phyloP scores from a whole-genome alignment of 2,113 vertebrate genomes.

The Pluvialis apricaria region DNA sequence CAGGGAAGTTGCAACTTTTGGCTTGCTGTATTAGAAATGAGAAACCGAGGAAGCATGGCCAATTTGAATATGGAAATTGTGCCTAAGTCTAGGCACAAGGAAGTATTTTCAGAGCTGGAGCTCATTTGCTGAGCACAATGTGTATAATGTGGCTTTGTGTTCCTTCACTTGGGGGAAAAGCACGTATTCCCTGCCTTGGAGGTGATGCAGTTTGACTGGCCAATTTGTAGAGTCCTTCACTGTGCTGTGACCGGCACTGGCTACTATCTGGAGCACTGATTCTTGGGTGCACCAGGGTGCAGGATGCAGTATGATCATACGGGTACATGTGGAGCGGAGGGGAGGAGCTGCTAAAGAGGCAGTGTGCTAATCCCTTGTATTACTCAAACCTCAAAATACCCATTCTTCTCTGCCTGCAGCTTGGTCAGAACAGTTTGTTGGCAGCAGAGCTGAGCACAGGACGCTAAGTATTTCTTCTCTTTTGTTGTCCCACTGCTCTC shows the following conservation, averaged over 20 bases:
- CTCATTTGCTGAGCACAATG: not conserved
- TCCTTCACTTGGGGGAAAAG: not conserved
- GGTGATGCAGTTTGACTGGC: not conserved
- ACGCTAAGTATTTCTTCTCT: constrained; percentile 3
- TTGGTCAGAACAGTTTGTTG: not conserved
- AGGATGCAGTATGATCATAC: not conserved
- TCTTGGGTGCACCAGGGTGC: not conserved
- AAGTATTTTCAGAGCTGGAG: not conserved
- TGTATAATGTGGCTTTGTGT: not conserved
- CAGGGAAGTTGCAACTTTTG: not conserved
- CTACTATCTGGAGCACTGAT: not conserved
- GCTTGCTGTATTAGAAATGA: not conserved
- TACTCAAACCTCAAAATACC: not conserved
- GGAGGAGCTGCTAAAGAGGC: not conserved
- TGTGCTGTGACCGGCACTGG: not conserved
- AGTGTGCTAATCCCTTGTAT: not conserved
- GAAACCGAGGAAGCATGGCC: not conserved
- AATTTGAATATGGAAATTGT: not conserved
- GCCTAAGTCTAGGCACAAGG: not conserved
- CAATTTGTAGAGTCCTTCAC: not conserved
- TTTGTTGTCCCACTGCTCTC: constrained; percentile 11
- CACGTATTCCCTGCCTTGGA: not conserved
- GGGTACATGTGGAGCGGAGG: not conserved
- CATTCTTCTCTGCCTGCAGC: not conserved
- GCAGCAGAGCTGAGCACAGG: not conserved